phyloP scores from a whole-genome alignment of 2,113 vertebrate species.

The Actenoides hombroni region DNA sequence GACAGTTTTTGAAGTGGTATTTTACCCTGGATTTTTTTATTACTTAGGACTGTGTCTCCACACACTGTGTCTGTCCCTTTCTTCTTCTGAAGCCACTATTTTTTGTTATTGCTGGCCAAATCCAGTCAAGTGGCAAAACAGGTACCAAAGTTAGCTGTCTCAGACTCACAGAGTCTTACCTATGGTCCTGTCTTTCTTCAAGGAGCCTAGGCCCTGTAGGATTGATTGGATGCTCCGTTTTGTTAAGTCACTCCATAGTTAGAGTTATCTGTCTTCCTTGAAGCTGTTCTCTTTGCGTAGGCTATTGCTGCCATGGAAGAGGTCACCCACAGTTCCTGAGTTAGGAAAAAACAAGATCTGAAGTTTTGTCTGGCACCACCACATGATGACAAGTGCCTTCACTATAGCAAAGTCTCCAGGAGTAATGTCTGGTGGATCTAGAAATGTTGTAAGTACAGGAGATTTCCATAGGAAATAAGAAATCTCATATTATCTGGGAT shows the following conservation, averaged over 20 bases:
- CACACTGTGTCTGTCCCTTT: too few species aligned
- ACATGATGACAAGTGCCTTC: neutral
- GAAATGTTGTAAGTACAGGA: neutral
- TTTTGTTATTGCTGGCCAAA: neutral
- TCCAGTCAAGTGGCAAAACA: neutral
- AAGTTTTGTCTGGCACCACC: neutral
- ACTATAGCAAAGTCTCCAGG: neutral
- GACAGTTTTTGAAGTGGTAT: neutral
- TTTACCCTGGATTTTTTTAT: neutral
- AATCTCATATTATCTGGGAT: neutral
- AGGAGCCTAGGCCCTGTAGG: neutral
- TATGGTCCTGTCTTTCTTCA: neutral
- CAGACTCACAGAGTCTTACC: neutral
- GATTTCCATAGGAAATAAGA: neutral
- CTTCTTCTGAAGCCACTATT: neutral
- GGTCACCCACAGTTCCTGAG: neutral
- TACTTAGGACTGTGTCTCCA: neutral
- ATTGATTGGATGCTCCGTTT: neutral
- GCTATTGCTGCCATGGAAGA: neutral
- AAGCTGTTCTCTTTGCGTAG: neutral
- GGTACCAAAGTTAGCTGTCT: neutral
- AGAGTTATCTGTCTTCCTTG: neutral
- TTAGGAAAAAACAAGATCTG: neutral
- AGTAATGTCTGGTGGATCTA: neutral
- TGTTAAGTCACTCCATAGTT: neutral